Conservation (phyloP, 2,888 invertebrate species). For the Odontomyia ornata region DNA sequence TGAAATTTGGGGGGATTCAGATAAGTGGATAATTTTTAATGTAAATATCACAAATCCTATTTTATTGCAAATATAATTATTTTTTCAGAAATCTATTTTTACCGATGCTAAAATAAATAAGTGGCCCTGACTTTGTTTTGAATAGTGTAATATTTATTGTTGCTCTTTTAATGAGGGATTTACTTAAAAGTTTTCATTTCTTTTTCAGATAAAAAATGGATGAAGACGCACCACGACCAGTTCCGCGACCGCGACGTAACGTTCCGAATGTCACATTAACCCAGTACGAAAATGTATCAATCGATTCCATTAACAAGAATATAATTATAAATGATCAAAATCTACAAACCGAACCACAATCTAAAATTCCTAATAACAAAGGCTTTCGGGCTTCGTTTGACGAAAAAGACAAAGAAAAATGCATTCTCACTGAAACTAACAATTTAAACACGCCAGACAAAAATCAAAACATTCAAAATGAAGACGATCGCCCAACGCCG, state of each 20-base stretch:
- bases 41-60: too few species aligned
- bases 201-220: conserved; percentile 25
- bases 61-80: too few species aligned
- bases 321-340: conserved; percentile 59
- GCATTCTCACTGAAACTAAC: conserved; percentile 55
- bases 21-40: too few species aligned
- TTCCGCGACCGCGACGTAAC: conserved; percentile 61
- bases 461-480: conserved; percentile 59
- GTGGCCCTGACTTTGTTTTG: too few species aligned
- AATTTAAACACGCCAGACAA: conserved; percentile 58
- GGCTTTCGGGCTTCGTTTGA: conserved; percentile 53
- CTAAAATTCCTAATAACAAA: conserved; percentile 58
- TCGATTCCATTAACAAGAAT: conserved; percentile 56
- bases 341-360: conserved; percentile 55
- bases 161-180: neutral
- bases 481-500: conserved; percentile 55
- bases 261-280: conserved; percentile 57
- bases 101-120: too few species aligned
- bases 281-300: conserved; percentile 62
- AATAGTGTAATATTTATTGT: too few species aligned
- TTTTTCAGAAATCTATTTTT: too few species aligned
- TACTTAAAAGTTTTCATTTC: neutral
- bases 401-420: conserved; percentile 49
- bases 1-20: too few species aligned
- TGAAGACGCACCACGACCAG: conserved; percentile 54